Base-by-base conservation (phyloP, 2,888 invertebrate species). In the Cylindroiulus punctatus region DNA sequence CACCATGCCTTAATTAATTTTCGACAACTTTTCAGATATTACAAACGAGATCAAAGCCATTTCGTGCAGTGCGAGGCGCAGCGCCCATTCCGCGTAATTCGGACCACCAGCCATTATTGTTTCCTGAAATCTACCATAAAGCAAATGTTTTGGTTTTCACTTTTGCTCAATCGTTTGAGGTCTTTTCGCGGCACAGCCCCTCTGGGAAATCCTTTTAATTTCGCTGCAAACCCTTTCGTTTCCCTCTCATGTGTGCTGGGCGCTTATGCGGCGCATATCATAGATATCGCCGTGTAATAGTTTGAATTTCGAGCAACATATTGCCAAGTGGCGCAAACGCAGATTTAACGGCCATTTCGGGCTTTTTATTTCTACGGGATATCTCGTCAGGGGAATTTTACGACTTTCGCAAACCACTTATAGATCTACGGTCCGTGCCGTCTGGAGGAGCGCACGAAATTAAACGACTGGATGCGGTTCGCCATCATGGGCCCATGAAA, bases 221-320 rank as follows among this genome's bases (percentile, higher is more conserved):
- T 65, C 26, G 26, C n/a, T 0, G 65, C 65, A 26, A 65, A 65
- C 65, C 65, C 65, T 26, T 65, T 65, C 26, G 65, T 65, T 65
- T 65, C 65, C 26, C 65, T 26, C 52, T 19, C 14, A 4, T 17
- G 19, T 47, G 47, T 17, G 47, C 14, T 10, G 22, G n/a, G 22
- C 26, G 26, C 65, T 65, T 65, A 65, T 65, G 65, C 65, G 26
- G n/a, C 65, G 10, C 65, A 26, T 65, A 65, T 65, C 26, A 26
- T 65, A 65, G 65, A 65, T 65, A 65, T 65, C 65, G 22, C 65
- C 1, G 10, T 26, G 65, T 65, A 65, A 65, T 65, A 65, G 65
- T 65, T 65, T 65, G 65, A 65, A 65, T 65, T 65, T 65, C 65
- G 65, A 65, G 65, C 65, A 65, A 65, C 65, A 65, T 65, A 65